A percentile compares a stretch with the other conserved stretches of the same genome.
Evolutionary conservation across 2,797 vertebrate genomes (phyloP).

Genomic region (Chiloscyllium punctatum): DNA sequence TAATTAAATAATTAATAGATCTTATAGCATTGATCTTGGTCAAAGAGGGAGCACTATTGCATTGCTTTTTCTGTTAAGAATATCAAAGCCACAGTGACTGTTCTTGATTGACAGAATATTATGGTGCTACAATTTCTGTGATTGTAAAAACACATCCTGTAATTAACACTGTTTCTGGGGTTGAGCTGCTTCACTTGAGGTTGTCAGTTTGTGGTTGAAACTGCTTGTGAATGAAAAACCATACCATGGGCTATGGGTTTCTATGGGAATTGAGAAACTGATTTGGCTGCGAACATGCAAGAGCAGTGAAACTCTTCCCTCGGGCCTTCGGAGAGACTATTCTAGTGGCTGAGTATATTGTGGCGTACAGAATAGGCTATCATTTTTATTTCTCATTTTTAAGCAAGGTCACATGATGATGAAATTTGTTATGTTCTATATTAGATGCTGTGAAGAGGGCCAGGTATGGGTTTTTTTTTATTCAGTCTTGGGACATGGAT

Average conservation of each 20-base stretch:
- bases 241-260: conserved; percentile 38
- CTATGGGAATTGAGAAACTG: conserved; percentile 40
- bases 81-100: not conserved
- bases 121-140: conserved; percentile 24
- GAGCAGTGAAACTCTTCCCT: conserved; percentile 32
- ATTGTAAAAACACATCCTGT: conserved; percentile 49
- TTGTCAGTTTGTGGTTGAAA: conserved; percentile 38
- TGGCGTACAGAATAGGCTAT: not conserved
- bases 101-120: not conserved
- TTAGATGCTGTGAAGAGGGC: not conserved
- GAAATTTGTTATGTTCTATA: not conserved
- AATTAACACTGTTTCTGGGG: conserved; percentile 39
- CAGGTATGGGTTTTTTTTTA: not conserved
- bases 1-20: not conserved
- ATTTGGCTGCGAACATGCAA: conserved; percentile 42
- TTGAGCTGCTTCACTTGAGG: not conserved
- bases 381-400: not conserved
- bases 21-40: not conserved
- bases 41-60: not conserved
- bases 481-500: too few relatives aligned
- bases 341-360: conserved; percentile 40
- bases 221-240: not conserved
- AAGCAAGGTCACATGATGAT: not conserved
- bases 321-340: conserved; percentile 38
- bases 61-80: not conserved